phyloP scores from a whole-genome alignment of 2,888 invertebrate genomes.

The Drosophila lacicola region DNA sequence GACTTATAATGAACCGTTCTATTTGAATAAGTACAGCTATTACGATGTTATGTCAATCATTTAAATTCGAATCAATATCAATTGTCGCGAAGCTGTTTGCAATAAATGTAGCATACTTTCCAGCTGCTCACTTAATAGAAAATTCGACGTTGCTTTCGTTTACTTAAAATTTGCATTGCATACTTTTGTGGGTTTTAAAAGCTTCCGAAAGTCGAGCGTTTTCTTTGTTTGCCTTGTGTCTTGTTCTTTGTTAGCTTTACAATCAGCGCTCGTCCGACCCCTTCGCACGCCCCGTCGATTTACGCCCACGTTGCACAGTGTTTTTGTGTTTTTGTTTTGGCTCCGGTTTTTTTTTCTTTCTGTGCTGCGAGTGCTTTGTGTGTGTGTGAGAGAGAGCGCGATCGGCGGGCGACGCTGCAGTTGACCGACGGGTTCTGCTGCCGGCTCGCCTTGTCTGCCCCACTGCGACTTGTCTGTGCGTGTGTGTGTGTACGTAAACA shows the following conservation, averaged over 20 bases:
- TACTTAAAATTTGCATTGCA: constrained; percentile 11
- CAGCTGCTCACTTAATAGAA: background rate
- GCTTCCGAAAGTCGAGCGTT: constrained; percentile 11
- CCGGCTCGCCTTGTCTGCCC: constrained; percentile 9
- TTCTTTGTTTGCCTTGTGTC: constrained; percentile 36
- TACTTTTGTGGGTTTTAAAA: constrained; percentile 27
- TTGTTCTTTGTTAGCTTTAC: constrained; percentile 40
- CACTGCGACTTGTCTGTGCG: constrained; percentile 3
- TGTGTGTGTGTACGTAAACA: constrained; percentile 37
- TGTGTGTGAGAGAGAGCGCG: constrained; percentile 2
- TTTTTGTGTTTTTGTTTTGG: constrained; percentile 77
- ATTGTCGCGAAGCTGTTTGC: no score
- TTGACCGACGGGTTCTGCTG: constrained; percentile 59
- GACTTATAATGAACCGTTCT: no score
- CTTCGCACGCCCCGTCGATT: background rate
- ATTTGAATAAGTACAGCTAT: no score
- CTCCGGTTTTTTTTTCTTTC: constrained; percentile 45
- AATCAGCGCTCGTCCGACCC: constrained; percentile 22
- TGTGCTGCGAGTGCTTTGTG: background rate
- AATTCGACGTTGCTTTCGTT: no score
- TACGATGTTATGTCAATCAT: no score
- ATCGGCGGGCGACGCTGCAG: constrained; percentile 47
- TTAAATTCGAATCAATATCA: no score
- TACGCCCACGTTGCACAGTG: constrained; percentile 37
- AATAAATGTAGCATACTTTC: constrained; percentile 16